Conservation (phyloP, 2,888 invertebrate species). For the Gari tellinella region DNA sequence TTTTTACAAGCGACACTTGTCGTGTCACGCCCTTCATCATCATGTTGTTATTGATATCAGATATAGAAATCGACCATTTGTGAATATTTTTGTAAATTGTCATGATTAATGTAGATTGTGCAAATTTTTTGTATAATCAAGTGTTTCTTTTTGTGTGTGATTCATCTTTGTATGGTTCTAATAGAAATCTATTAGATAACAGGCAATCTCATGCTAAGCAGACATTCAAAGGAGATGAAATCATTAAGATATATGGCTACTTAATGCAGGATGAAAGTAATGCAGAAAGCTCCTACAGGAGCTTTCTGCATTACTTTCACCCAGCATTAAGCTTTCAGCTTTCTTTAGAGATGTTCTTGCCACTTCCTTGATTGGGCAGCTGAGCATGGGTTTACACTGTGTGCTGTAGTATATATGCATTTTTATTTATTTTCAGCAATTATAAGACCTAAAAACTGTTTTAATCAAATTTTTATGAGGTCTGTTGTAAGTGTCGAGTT, state of each 20-base stretch:
- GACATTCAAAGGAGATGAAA: too few species aligned
- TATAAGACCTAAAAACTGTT: slow-evolving; percentile 28
- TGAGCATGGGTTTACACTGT: too few species aligned
- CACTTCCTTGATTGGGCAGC: too few species aligned
- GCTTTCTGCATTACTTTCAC: too few species aligned
- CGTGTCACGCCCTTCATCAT: slow-evolving; percentile 11
- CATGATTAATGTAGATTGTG: not conserved
- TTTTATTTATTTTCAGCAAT: slow-evolving; percentile 35
- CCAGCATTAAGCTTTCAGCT: too few species aligned
- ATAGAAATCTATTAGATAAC: slow-evolving; percentile 34
- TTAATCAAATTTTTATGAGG: slow-evolving; percentile 6
- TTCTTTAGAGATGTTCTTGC: too few species aligned
- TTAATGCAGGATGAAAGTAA: too few species aligned
- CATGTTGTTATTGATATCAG: slow-evolving; percentile 27
- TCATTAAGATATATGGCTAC: too few species aligned
- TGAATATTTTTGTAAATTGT: slow-evolving; percentile 52
- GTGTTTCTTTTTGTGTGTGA: slow-evolving; percentile 21
- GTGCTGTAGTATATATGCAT: slow-evolving; percentile 62
- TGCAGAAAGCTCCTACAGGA: too few species aligned
- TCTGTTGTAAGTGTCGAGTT: too few species aligned
- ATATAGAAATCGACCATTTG: slow-evolving; percentile 28
- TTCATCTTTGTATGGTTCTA: slow-evolving; percentile 20
- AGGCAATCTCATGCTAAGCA: too few species aligned
- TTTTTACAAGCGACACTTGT: not conserved
- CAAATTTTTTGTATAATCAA: slow-evolving; percentile 18